Conservation (phyloP, 2,113 vertebrate species). For the Balaeniceps rex region DNA sequence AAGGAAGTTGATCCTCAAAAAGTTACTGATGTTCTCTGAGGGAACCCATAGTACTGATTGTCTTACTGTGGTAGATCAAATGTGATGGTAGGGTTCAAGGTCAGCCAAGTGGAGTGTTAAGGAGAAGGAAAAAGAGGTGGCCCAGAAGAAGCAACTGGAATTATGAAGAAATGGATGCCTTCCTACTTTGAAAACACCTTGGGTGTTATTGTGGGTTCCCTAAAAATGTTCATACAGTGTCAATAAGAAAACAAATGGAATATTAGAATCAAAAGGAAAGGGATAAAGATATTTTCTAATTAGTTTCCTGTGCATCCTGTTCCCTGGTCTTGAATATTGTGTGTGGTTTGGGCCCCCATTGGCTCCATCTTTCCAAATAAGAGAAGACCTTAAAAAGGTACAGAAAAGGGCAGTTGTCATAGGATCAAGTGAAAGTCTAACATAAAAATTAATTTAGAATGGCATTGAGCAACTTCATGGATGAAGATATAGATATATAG, state of each 20-base stretch:
- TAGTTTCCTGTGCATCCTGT: not conserved
- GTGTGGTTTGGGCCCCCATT: fast-evolving
- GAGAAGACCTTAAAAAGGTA: not conserved
- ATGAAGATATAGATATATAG: not conserved
- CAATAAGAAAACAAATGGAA: not conserved
- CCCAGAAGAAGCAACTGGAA: not conserved
- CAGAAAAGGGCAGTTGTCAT: not conserved
- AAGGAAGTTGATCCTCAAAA: not conserved
- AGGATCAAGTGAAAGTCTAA: not conserved
- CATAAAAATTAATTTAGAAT: not conserved
- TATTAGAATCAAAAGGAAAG: not conserved
- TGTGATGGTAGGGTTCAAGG: not conserved
- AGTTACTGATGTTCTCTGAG: not conserved
- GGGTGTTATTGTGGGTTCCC: not conserved
- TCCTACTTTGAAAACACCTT: not conserved
- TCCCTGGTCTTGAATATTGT: not conserved
- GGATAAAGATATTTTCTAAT: not conserved
- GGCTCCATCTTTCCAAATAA: not conserved
- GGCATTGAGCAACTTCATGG: not conserved
- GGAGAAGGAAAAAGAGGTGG: not conserved
- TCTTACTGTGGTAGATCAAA: not conserved
- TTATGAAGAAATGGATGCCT: not conserved
- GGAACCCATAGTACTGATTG: not conserved
- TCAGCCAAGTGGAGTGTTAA: not conserved
- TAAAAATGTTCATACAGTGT: not conserved